Base-by-base conservation (phyloP, 2,888 invertebrate genomes). In the Macaria liturata region DNA sequence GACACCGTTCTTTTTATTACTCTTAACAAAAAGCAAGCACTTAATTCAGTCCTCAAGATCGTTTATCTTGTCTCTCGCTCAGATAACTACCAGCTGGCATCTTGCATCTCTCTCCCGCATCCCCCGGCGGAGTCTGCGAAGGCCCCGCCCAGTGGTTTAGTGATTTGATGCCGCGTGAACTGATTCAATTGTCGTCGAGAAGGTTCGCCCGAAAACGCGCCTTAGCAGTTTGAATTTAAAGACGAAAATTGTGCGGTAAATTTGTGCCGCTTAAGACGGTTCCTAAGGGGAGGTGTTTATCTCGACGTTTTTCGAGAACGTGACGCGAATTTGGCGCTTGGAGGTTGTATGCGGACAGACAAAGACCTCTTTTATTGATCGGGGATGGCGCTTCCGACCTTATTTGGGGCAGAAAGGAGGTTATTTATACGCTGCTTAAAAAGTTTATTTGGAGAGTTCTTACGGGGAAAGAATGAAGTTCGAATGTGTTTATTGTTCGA, bases 141-240 rank as follows among this genome's bases (percentile, higher is more conserved):
- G 78, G 90, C 91, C 84, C 91, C 91, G 91, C 91, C 91, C 91
- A 88, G 90, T 86, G 91, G 91, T 91, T 91, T 91, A 91, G 91
- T 91, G 91, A 91, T 91, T 91, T 91, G 91, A 91, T 91, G 91
- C 91, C 91, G 91, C 90, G 91, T 91, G 88, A 91, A 91, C 91
- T 91, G 91, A 91, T 91, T 91, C 91, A 91, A 91, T 91, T 91
- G 90, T 90, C 86, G 80, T 83, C 73, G 78, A 76, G 72, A 69
- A 78, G 73, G 72, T 70, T 72, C 80, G 75, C 76, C 80, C 85
- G 71, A 88, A 88, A 89, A 86, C 80, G 81, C 74, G 79, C 86
- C 85, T 87, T 91, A 91, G 87, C 74, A 55, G 81, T 80, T 84
- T 75, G 80, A 72, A 77, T 83, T 37, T 91, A 91, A 86, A 91